Conservation (phyloP, 2,888 invertebrate genomes). For the Ormyrus nitidulus region DNA sequence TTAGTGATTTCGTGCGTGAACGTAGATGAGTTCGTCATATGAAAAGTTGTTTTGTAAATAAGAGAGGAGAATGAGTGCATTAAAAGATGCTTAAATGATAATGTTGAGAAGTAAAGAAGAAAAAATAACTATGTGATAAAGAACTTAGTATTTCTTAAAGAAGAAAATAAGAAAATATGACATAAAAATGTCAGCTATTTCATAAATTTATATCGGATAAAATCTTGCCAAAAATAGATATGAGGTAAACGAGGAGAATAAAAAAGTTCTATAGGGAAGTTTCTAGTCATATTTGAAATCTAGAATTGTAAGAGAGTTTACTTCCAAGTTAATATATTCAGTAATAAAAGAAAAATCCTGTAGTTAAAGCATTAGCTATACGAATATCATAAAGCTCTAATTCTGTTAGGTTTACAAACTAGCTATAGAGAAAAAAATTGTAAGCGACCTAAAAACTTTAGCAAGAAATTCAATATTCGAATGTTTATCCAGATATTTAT, state of each 20-base stretch:
- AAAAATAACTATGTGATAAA: slow-evolving; percentile 63
- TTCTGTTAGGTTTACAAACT: slow-evolving; percentile 56
- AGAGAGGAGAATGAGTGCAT: slow-evolving; percentile 54
- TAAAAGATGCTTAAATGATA: slow-evolving; percentile 57
- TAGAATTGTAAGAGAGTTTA: slow-evolving; percentile 59
- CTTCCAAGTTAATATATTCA: slow-evolving; percentile 63
- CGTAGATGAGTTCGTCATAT: slow-evolving; percentile 47
- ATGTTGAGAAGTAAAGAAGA: slow-evolving; percentile 39
- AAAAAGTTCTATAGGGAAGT: slow-evolving; percentile 59
- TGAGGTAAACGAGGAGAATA: slow-evolving; percentile 44
- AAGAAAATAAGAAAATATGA: slow-evolving; percentile 50
- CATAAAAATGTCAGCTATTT: slow-evolving; percentile 66
- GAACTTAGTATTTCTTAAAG: slow-evolving; percentile 63
- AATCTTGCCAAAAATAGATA: slow-evolving; percentile 67
- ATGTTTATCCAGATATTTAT: slow-evolving; percentile 48
- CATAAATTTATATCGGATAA: slow-evolving; percentile 70
- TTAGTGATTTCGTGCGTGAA: slow-evolving; percentile 42
- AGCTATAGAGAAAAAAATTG: slow-evolving; percentile 47
- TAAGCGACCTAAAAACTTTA: slow-evolving; percentile 39
- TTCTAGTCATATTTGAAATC: slow-evolving; percentile 70
- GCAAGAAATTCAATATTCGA: slow-evolving; percentile 44
- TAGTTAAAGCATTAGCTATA: slow-evolving; percentile 57
- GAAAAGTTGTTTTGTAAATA: slow-evolving; percentile 65
- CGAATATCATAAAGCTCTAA: slow-evolving; percentile 51
- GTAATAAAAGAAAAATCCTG: slow-evolving; percentile 56